Evolutionary conservation across 2,888 invertebrate genomes (phyloP).

Genomic region (Eurytoma adleriae): DNA sequence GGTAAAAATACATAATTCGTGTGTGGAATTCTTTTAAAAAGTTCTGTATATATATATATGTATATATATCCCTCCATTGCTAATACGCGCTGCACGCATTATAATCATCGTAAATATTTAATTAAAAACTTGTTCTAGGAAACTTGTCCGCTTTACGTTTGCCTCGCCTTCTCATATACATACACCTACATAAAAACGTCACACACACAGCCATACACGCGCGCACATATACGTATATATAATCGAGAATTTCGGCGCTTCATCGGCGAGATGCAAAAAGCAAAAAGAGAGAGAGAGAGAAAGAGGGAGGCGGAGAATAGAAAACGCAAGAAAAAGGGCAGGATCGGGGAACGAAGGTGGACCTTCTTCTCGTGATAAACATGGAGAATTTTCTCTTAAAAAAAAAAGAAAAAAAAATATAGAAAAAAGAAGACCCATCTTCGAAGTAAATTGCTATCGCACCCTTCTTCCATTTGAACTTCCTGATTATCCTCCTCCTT

Average conservation of each 20-base stretch:
- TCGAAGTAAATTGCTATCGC: not conserved
- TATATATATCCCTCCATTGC: constrained; percentile 35
- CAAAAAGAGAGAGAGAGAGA: constrained; percentile 30
- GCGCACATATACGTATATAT: constrained; percentile 34
- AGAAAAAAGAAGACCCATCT: not conserved
- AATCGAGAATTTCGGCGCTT: constrained; percentile 54
- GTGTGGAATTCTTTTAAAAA: constrained; percentile 31
- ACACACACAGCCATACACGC: constrained; percentile 14
- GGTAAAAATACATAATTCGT: constrained; percentile 15
- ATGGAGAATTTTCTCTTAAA: not conserved
- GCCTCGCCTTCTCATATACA: constrained; percentile 36
- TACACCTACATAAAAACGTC: constrained; percentile 48
- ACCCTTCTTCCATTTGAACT: not conserved
- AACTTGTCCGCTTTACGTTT: constrained; percentile 36
- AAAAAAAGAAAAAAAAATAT: too few species aligned
- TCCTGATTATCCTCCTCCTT: not conserved
- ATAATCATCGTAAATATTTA: constrained; percentile 13
- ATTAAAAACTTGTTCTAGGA: constrained; percentile 43
- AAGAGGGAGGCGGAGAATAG: not conserved
- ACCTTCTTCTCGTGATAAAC: too few species aligned
- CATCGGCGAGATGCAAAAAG: constrained; percentile 52
- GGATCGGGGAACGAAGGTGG: too few species aligned
- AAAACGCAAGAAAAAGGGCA: constrained; percentile 10
- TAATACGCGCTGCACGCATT: constrained; percentile 13
- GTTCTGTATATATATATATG: constrained; percentile 23